Conservation (phyloP, 1,140 invertebrate species). For the Pteromalus puparum region DNA sequence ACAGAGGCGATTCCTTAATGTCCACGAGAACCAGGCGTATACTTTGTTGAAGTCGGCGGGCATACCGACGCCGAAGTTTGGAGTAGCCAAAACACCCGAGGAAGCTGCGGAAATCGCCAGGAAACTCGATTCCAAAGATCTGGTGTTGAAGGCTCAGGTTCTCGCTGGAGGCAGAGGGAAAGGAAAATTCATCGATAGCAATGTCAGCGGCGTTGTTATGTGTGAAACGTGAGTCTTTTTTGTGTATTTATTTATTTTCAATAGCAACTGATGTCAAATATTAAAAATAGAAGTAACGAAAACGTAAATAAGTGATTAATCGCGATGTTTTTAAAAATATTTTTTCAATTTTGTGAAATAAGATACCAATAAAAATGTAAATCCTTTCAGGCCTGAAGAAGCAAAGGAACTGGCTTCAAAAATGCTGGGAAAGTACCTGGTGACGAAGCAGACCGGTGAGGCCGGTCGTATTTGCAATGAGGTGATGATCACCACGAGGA, state of each 20-base stretch:
- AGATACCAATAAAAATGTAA: not conserved
- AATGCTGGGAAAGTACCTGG: slow-evolving; percentile 93
- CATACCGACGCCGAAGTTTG: slow-evolving; percentile 94
- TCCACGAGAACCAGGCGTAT: slow-evolving; percentile 97
- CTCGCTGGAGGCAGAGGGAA: slow-evolving; percentile 96
- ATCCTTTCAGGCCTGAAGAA: slow-evolving; percentile 80
- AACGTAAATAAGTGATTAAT: too few species aligned
- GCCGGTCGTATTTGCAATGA: slow-evolving; percentile 94
- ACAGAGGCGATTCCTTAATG: slow-evolving; percentile 87
- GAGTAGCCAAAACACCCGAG: slow-evolving; percentile 89
- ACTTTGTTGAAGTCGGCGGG: slow-evolving; percentile 89
- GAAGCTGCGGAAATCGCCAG: slow-evolving; percentile 91
- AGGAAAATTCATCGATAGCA: slow-evolving; percentile 93
- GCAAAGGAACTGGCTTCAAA: slow-evolving; percentile 88
- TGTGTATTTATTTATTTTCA: not conserved
- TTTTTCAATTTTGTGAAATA: too few species aligned
- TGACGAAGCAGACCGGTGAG: slow-evolving; percentile 97
- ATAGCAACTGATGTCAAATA: not conserved
- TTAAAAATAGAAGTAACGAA: too few species aligned
- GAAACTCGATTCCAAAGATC: slow-evolving; percentile 87
- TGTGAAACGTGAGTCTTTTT: slow-evolving; percentile 86
- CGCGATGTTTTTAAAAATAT: too few species aligned
- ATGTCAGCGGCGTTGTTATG: slow-evolving; percentile 94
- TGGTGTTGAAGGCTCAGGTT: slow-evolving; percentile 97
- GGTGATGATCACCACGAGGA: slow-evolving; percentile 95